Base-by-base conservation (phyloP, 1,140 invertebrate genomes). In the Subanguina moxae region DNA sequence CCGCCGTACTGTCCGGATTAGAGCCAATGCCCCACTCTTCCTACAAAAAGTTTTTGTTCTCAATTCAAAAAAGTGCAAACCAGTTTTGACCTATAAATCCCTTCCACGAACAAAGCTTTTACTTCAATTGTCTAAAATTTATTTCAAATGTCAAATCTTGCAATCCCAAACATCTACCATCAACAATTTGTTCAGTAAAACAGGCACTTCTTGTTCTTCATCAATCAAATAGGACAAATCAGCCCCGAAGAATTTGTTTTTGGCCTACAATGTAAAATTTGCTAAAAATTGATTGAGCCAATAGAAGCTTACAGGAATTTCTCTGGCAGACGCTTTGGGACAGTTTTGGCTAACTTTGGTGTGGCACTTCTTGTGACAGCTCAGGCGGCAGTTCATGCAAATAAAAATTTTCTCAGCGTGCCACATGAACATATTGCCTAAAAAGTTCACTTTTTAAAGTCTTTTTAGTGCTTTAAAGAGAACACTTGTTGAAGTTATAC, bases 31-130 rank as follows among this genome's bases (percentile, higher is more conserved):
- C 0, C 92, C 93, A 73, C 90, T 91, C 83, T 96, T 95, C 28
- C 93, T 86, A 83, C 96, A 96, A 57, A 97, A n/a, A n/a, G n/a
- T n/a, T n/a, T n/a, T n/a, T n/a, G n/a, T n/a, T 93, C 77, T 94
- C 92, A 52, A 59, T 59, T n/a, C n/a, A n/a, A n/a, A n/a, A n/a
- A n/a, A n/a, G n/a, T n/a, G n/a, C 45, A 57, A 57, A 57, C 11
- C 3, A 38, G 3, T 38, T 38, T 38, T 38, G 32, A 38, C 32
- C 32, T 38, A 38, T 64, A 64, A 19, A 64, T 64, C 8, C 62
- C 62, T 64, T 64, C 62, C 7, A 90, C 90, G 82, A 93, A 94
- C 5, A 96, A 84, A 3, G 92, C 92, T 72, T 90, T 88, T 84
- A 93, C 88, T 84, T 97, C 93, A 76, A 97, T 93, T 3, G 48